Evolutionary conservation across 2,888 invertebrate species (phyloP), one percentile per base, ranked within the genome.

Genomic region (Ophion slaviceki): DNA sequence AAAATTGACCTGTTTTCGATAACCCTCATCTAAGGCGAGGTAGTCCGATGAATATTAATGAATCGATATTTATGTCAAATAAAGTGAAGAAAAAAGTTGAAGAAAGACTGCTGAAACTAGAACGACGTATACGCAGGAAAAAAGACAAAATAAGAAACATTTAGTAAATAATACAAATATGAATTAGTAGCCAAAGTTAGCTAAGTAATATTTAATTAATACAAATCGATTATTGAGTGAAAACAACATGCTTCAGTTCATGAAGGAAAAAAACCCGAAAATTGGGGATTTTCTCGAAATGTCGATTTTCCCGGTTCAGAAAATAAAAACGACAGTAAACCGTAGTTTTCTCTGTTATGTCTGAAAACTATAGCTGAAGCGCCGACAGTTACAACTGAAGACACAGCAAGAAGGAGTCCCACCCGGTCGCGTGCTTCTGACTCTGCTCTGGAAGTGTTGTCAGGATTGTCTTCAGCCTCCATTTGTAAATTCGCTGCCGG

Each of bases 401-500:
- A 95, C 94, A 77, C 94, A 95, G 90, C 94, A 95, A 88, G 94
- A 95, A 91, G 95, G 96, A 70, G 95, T 96, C 75, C 96, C 96
- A 28, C 96, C 97, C 0, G 97, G 97, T 2, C 95, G 97, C 90
- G 96, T 97, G 88, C 95, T 98, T 90, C 96, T 98, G 84, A 97
- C 97, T 81, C 95, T 98, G 90, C 95, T 98, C 91, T 97, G 97
- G 93, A 98, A 98, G 94, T 98, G 98, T 94, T 98, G 98, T 94
- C 97, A 97, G 94, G 97, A 97, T 92, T 98, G 98, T 94, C 96
- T 98, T 89, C 96, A 96, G 89, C 96, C 97, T 88, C 97, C 97
- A 7, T 92, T 94, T 66, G 96, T 97, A 89, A 97, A 97, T 91
- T 97, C 97, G 74, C 95, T 97, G 75, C 96, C 97, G 79, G 98